Evolutionary conservation across 2,113 vertebrate genomes (phyloP), one percentile per base, ranked within the genome.

Genomic region (Gnathonemus longibarbis): DNA sequence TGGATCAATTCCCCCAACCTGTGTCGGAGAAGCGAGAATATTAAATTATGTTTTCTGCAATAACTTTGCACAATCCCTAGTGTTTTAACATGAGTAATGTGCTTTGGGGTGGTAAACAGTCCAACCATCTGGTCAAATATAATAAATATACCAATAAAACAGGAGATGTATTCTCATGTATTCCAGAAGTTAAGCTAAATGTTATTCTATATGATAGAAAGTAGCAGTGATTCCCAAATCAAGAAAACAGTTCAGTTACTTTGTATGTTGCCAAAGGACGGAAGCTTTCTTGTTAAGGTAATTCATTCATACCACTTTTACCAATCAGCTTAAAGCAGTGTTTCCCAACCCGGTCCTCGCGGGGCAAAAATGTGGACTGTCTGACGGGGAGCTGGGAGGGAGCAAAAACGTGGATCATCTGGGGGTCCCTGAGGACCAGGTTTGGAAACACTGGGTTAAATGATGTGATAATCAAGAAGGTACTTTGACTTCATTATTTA

Each of bases 121-220:
- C 52, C 56, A 45, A 56, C 35, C 7, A 35, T 62, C 87, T 66
- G 39, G 53, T 88, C 39, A 88, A 88, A 88, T 42, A 48, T 42
- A 88, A 88, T 88, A 66, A 62, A 66, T 62, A 88, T 88, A 66
- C 17, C 87, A 58, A 88, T 62, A 66, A 88, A 88, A 58, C 56
- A 66, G 85, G 50, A 87, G 85, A 87, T 21, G 50, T 87, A 84
- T 87, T 87, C 50, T 53, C 48, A 27, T 42, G 39, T 42, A 42
- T 87, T 87, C 85, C 85, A 53, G 85, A n/a, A 35, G 10, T 48
- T 87, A 19, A 39, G 27, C 17, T 39, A 35, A 17, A 53, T 87
- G 5, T 87, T 27, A 87, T 87, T 31, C 5, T 53, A 17, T 56
- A 21, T 35, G 49, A 48, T 87, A 35, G 49, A 39, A 87, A 50